phyloP scores from a whole-genome alignment of 2,888 invertebrate genomes.

The Creontiades dilutus region DNA sequence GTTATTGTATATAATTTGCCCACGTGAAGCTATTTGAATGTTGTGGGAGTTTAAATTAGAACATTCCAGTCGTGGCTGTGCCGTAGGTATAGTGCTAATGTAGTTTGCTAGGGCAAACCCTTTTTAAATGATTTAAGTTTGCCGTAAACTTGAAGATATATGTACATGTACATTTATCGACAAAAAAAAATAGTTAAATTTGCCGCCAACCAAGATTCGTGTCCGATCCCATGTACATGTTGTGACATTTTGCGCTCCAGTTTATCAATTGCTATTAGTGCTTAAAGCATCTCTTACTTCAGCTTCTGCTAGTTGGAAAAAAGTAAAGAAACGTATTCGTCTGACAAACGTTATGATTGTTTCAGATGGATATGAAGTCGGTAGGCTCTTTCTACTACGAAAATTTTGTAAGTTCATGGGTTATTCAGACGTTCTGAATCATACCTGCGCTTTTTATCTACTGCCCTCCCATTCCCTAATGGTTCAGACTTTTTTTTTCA shows the following conservation, averaged over 20 bases:
- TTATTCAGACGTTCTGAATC: conserved; percentile 59
- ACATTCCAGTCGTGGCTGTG: conserved; percentile 58
- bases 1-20: conserved; percentile 30
- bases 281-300: conserved; percentile 38
- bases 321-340: conserved; percentile 50
- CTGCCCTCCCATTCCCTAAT: conserved; percentile 15
- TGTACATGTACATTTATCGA: conserved; percentile 40
- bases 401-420: conserved; percentile 90
- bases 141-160: conserved; percentile 4
- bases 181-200: background rate
- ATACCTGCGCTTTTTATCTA: conserved; percentile 50
- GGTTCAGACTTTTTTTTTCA: background rate
- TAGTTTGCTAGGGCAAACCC: conserved; percentile 46
- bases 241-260: conserved; percentile 46
- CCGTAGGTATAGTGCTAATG: conserved; percentile 36
- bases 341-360: conserved; percentile 78
- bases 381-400: conserved; percentile 97
- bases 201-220: conserved; percentile 29
- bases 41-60: background rate
- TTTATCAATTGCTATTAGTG: conserved; percentile 42
- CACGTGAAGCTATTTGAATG: conserved; percentile 15
- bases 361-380: conserved; percentile 97
- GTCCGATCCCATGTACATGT: conserved; percentile 38
- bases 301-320: conserved; percentile 64
- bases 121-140: background rate